Conservation (phyloP, 2,888 invertebrate species). For the Aplocera efformata region DNA sequence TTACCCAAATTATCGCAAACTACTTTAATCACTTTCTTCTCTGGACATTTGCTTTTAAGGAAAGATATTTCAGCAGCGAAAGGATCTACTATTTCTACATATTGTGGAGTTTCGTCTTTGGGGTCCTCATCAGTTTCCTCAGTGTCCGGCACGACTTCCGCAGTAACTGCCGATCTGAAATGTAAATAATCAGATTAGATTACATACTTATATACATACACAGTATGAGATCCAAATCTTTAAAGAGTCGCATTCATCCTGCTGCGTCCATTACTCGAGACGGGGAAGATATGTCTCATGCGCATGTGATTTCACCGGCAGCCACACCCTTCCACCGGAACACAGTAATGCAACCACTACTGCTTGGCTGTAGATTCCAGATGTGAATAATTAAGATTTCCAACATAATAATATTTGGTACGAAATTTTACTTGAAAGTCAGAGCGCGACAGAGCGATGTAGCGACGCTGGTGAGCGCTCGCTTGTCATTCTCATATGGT, state of each 20-base stretch:
- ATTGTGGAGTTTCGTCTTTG: constrained; percentile 66
- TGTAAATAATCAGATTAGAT: neutral
- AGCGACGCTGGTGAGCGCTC: constrained; percentile 85
- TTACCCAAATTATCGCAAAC: constrained; percentile 88
- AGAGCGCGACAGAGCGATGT: constrained; percentile 88
- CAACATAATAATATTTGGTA: no score
- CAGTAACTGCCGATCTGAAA: constrained; percentile 84
- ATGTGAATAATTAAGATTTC: no score
- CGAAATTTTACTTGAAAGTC: constrained; percentile 83
- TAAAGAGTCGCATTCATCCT: no score
- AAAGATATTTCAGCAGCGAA: constrained; percentile 90
- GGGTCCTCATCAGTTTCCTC: constrained; percentile 80
- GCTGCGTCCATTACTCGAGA: no score
- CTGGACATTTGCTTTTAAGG: constrained; percentile 86
- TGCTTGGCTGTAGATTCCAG: no score
- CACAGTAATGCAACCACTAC: no score
- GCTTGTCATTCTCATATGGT: constrained; percentile 83
- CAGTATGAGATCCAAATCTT: no score
- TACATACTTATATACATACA: neutral
- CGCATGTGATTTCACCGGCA: no score
- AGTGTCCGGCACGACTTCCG: constrained; percentile 84
- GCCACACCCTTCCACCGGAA: no score
- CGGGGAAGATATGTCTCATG: no score
- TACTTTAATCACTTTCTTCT: constrained; percentile 88
- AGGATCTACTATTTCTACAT: constrained; percentile 91